Base-by-base conservation (phyloP, 2,797 vertebrate genomes). In the Molossus alvarezi region DNA sequence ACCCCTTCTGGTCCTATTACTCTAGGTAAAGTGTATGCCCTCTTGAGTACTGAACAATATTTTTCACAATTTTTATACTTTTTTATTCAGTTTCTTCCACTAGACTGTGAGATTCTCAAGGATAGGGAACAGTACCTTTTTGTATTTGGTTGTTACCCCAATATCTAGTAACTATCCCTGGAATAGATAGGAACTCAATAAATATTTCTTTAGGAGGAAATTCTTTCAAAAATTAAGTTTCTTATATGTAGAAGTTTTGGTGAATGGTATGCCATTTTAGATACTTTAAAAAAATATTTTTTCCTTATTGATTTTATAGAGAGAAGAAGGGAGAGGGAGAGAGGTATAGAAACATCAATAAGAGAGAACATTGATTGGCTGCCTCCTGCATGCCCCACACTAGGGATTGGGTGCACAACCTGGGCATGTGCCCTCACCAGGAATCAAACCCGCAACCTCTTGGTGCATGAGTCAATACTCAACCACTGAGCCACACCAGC, bases 151-250 rank as follows among this genome's bases (percentile, higher is more conserved):
- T 23, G 10, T 92, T 60, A 80, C 18, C 14, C 17, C 11, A 80
- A 69, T 13, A 82, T 20, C 20, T 71, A 64, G 9, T 21, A 87
- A 82, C 65, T 86, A 18, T 75, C 21, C 45, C 55, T 75, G 29
- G 41, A 55, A 92, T 29, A 91, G 17, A 79, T 41, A 73, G 17
- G 53, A 53, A 11, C 20, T 79, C 88, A 67, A 81, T 71, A 80
- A 45, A 55, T 92, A 83, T 71, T 95, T 80, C 27, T 69, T 55
- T 17, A 64, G 67, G 12, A 11, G 92, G 53, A 29, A 79, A 90
- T 69, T 83, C 60, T 84, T 92, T 57, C 4, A 29, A 88, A 93
- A 92, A 37, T 75, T 80, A 95, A 75, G 18, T 65, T 90, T 84
- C n/a, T 90, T 80, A 33, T 20, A 94, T 90, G 55, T 79, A 75